Evolutionary conservation across 2,797 vertebrate genomes (phyloP), one percentile per base, ranked within the genome.

Genomic region (Aphelocoma californica): DNA sequence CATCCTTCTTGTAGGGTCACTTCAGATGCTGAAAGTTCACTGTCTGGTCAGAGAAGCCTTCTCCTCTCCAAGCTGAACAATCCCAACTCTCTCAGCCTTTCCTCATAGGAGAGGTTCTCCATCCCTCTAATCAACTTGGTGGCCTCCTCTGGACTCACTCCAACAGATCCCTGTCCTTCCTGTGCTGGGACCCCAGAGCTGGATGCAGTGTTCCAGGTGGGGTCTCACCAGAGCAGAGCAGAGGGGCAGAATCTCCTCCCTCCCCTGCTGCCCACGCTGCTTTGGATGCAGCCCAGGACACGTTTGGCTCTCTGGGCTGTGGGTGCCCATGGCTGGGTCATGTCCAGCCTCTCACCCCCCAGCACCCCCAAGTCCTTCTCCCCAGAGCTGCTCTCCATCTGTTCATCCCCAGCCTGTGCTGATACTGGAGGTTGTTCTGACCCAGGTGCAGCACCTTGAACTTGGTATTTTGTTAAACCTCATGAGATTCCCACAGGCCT

Each of bases 381-480:
- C 2, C 3, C 56, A 60, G 28, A 28, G 21, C 44, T 74, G 44
- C 21, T 65, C 31, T 47, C 0, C 0, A 14, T 34, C 42, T 83
- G 19, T 0, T 48, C 29, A 56, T n/a, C 24, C 5, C 18, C 11
- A 61, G 11, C 3, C 26, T 36, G 17, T 4, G 14, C 0, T 71
- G 32, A 0, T 8, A 7, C 9, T 0, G 2, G 28, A 1, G 18
- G 6, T 45, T 6, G 6, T 5, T 6, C 29, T 24, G 7, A 25
- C 4, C 11, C 31, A 42, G 12, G 9, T 18, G 6, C 21, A 34
- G 44, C 25, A n/a, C 13, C 8, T n/a, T 9, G 29, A 2, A 14
- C 17, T 34, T 34, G 25, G 1, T n/a, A 20, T 56, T 21, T 31
- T 23, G 3, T 24, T 25, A 29, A 25, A 48, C 3, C 7, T 16